phyloP scores from a whole-genome alignment of 1,140 invertebrate genomes.

The Listronotus oregonensis region DNA sequence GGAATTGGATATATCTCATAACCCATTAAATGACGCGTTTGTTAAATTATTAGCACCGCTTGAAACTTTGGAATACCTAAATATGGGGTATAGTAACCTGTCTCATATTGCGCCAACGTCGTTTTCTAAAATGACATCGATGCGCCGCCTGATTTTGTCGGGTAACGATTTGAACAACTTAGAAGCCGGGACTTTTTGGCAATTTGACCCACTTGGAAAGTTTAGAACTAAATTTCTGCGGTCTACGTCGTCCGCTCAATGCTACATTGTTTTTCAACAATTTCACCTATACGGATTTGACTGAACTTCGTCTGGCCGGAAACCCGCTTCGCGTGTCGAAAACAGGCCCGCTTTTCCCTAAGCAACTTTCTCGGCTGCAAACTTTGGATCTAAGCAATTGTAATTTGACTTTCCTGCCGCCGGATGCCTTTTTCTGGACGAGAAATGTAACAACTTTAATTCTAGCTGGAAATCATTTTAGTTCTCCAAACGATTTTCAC shows the following conservation, averaged over 20 bases:
- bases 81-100: conserved; percentile 75
- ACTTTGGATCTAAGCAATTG: conserved; percentile 71
- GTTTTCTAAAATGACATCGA: conserved; percentile 71
- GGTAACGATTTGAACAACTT: conserved; percentile 69
- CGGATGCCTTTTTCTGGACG: conserved; percentile 65
- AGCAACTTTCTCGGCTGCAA: conserved; percentile 66
- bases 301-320: conserved; percentile 70
- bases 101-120: conserved; percentile 68
- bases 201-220: conserved; percentile 69
- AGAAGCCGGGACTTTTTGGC: conserved; percentile 71
- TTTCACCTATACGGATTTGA: conserved; percentile 66
- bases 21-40: conserved; percentile 71
- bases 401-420: conserved; percentile 64
- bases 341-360: conserved; percentile 64
- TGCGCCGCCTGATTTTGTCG: conserved; percentile 69
- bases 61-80: conserved; percentile 68
- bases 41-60: conserved; percentile 69
- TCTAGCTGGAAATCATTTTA: conserved; percentile 65
- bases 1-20: conserved; percentile 71
- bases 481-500: conserved; percentile 57
- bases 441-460: conserved; percentile 68
- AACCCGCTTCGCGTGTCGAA: conserved; percentile 68
- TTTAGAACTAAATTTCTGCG: conserved; percentile 72
- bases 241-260: conserved; percentile 65
- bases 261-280: conserved; percentile 71